These are phyloP conservation scores for Troides oblongomaculatus DNA, from an alignment of 2,888 invertebrate species.

Conservation along the genomic window DNA sequence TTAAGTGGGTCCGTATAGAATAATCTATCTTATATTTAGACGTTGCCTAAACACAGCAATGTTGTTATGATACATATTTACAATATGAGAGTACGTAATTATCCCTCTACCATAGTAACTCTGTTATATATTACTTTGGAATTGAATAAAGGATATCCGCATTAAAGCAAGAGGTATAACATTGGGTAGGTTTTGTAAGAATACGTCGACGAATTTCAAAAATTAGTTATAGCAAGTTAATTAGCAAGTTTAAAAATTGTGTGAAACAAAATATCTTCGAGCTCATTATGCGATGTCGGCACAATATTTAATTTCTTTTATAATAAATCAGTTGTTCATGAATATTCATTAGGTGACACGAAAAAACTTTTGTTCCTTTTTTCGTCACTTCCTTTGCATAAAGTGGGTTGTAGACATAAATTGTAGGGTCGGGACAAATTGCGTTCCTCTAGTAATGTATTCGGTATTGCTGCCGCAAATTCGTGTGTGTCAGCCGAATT, in stretches of 20 bases:
- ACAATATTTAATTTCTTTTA: conserved; percentile 32
- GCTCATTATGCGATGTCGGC: conserved; percentile 26
- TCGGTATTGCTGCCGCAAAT: conserved; percentile 54
- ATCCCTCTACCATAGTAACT: too few species aligned
- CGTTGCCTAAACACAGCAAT: too few species aligned
- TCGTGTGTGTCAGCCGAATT: conserved; percentile 56
- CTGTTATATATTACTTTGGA: too few species aligned
- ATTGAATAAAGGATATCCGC: too few species aligned
- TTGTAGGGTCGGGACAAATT: conserved; percentile 71
- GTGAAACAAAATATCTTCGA: conserved; percentile 21
- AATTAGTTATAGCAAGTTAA: not conserved
- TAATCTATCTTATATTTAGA: too few species aligned
- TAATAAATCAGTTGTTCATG: conserved; percentile 39
- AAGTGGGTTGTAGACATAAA: conserved; percentile 68
- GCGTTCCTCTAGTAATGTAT: conserved; percentile 65
- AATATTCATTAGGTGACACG: conserved; percentile 48
- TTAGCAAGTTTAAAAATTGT: conserved; percentile 5
- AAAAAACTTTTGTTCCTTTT: conserved; percentile 51
- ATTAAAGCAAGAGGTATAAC: not conserved
- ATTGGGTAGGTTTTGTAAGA: not conserved
- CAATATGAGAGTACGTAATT: too few species aligned
- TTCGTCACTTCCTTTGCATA: conserved; percentile 59
- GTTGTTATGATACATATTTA: too few species aligned
- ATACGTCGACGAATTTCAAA: conserved; percentile 1
- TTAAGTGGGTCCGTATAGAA: too few species aligned